Evolutionary conservation across 2,113 vertebrate genomes (phyloP), one percentile per base, ranked within the genome.

Genomic region (Oplegnathus fasciatus): DNA sequence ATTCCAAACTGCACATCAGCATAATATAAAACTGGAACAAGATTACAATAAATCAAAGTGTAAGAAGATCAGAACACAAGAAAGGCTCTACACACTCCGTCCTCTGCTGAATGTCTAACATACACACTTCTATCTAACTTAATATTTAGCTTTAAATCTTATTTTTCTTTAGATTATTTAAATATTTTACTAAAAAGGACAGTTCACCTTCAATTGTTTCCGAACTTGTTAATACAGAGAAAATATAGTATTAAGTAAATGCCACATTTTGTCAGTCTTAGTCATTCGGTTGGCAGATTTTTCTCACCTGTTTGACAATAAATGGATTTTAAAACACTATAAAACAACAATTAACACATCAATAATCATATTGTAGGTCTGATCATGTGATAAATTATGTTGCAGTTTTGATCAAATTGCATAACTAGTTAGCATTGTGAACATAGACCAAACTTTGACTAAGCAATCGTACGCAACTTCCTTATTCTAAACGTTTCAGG

Each of bases 1-100:
- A 42, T 54, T 66, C 15, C 28, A 66, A 54, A 22, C 17, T 6
- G 61, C 6, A 54, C 30, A 66, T 42, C 52, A 34, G 15, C 14
- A 9, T 40, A 54, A 28, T 40, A 44, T 76, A 37, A 37, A 50
- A 64, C 48, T 37, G 58, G n/a, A 18, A 26, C 2, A 52, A 9
- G 46, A 66, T 54, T 40, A 22, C 40, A 66, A 40, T 65, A 66
- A 64, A 70, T 55, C 40, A 62, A n/a, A n/a, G 67, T 24, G 40
- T 32, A 2, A 30, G 50, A 69, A 26, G 26, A 34, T 34, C 28
- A 60, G 65, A 64, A 14, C 10, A 54, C 24, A 48, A 26, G 6
- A 60, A 61, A 46, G 0, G 3, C 24, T 52, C 22, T 37, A 24
- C 9, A 28, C 58, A n/a, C 22, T 15, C 42, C n/a, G 58, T 20